Conservation (phyloP, 2,888 invertebrate genomes). For the Polietes domitor region DNA sequence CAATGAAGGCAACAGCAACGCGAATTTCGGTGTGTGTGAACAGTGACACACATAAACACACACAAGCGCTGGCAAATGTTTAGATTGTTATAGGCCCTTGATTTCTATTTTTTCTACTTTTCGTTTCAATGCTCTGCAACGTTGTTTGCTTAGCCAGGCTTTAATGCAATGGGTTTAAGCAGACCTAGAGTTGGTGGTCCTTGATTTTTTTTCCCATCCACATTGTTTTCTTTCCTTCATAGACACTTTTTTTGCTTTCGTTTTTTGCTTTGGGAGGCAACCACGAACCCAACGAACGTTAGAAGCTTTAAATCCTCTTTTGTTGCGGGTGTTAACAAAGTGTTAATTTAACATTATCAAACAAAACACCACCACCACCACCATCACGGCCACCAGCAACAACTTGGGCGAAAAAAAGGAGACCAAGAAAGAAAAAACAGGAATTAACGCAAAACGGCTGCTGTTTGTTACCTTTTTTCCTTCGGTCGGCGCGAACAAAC, state of each 20-base stretch:
- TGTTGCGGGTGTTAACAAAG: constrained; percentile 74
- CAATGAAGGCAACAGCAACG: constrained; percentile 7
- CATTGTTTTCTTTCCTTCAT: background rate
- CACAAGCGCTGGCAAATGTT: no score
- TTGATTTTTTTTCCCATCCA: background rate
- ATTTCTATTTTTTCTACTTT: background rate
- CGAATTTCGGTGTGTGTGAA: background rate
- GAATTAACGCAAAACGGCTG: constrained; percentile 51
- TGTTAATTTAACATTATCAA: constrained; percentile 78
- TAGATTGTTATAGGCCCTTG: background rate
- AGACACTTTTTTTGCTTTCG: background rate
- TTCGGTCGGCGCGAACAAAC: constrained; percentile 25
- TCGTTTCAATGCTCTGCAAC: background rate
- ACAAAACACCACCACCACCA: constrained; percentile 43
- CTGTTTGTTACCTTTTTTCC: constrained; percentile 44
- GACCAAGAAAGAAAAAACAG: constrained; percentile 53
- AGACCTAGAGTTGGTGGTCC: background rate
- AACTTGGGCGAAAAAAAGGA: background rate
- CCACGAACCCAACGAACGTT: background rate
- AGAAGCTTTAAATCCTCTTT: constrained; percentile 62
- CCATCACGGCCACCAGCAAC: background rate
- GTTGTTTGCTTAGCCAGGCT: background rate
- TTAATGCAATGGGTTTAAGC: background rate
- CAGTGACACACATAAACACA: background rate
- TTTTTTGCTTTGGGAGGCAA: constrained; percentile 26